Evolutionary conservation across 2,888 invertebrate genomes (phyloP).

Genomic region (Lepidochrysops patricia): DNA sequence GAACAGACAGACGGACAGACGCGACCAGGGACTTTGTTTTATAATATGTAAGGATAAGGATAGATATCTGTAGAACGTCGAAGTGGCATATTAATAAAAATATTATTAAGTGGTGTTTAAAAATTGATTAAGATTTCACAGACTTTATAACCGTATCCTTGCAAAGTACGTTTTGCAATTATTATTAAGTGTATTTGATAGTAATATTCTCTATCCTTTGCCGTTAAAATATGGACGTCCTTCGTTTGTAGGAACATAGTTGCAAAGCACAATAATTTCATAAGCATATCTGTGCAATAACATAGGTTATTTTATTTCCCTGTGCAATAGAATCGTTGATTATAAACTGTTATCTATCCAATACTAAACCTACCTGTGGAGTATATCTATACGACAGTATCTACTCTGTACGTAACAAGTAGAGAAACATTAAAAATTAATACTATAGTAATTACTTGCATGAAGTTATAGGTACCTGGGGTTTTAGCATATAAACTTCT

Average conservation of each 20-base stretch:
- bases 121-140: neutral
- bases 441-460: neutral
- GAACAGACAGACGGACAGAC: too few species aligned
- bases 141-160: neutral
- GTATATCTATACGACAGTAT: neutral
- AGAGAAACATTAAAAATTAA: slow-evolving; percentile 8
- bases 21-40: too few species aligned
- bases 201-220: neutral
- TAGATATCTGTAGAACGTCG: neutral
- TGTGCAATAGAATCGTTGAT: neutral
- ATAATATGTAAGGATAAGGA: too few species aligned
- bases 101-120: neutral
- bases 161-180: neutral
- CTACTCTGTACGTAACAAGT: neutral
- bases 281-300: slow-evolving; percentile 10
- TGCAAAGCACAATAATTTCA: slow-evolving; percentile 7
- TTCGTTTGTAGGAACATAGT: slow-evolving; percentile 7
- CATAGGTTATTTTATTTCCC: slow-evolving; percentile 1
- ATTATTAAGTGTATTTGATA: neutral
- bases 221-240: neutral
- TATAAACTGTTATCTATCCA: slow-evolving; percentile 1
- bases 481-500: slow-evolving; percentile 16
- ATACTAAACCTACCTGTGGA: neutral
- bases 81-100: neutral
- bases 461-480: neutral